phyloP scores from a whole-genome alignment of 2,113 vertebrate genomes.

The Callorhinus ursinus region DNA sequence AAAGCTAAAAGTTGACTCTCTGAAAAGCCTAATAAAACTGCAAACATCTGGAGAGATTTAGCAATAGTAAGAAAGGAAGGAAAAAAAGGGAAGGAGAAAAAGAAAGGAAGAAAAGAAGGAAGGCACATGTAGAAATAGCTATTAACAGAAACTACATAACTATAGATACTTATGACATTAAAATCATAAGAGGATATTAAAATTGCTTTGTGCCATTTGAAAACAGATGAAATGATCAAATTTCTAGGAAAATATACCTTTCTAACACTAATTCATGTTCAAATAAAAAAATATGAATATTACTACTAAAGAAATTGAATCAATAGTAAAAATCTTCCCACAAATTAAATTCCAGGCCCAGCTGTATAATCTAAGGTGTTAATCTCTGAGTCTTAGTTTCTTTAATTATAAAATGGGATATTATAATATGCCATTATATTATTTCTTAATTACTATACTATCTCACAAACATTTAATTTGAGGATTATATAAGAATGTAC shows the following conservation, averaged over 20 bases:
- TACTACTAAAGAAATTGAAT: constrained; percentile 5
- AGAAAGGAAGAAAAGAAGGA: background rate
- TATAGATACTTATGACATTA: background rate
- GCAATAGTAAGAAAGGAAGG: background rate
- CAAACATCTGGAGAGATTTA: background rate
- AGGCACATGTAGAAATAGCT: background rate
- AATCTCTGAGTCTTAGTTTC: background rate
- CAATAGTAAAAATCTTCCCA: background rate
- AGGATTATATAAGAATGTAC: background rate
- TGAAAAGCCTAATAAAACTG: background rate
- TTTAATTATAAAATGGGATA: background rate
- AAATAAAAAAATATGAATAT: constrained; percentile 38
- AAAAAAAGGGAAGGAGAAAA: background rate
- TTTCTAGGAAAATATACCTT: constrained; percentile 22
- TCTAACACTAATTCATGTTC: background rate
- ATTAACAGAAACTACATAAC: background rate
- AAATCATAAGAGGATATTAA: background rate
- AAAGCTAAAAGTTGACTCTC: background rate
- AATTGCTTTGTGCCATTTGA: background rate
- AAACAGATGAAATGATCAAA: constrained; percentile 32
- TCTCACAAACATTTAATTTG: background rate
- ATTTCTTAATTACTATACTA: background rate
- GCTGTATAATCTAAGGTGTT: background rate
- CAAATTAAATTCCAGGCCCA: constrained; percentile 23
- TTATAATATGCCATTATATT: background rate